Percentiles rank a stretch among this genome's conserved stretches.
phyloP scores from a whole-genome alignment of 2,888 invertebrate species.

The Cephus pygmeus region DNA sequence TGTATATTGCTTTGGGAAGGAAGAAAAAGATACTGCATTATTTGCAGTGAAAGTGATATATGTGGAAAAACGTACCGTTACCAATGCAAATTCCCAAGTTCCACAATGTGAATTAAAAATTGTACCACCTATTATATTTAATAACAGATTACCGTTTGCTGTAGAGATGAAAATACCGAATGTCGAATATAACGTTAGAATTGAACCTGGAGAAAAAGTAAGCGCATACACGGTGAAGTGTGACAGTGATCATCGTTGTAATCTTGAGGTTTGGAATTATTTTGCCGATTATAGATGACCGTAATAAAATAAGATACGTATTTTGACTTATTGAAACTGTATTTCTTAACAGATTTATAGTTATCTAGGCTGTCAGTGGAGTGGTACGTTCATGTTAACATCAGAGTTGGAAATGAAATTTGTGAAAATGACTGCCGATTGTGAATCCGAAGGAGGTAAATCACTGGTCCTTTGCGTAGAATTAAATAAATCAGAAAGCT shows the following conservation, averaged over 20 bases:
- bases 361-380: conserved; percentile 78
- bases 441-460: conserved; percentile 74
- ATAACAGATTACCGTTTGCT: conserved; percentile 82
- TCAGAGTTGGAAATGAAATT: conserved; percentile 74
- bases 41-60: conserved; percentile 75
- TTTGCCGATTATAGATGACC: not conserved
- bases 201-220: conserved; percentile 79
- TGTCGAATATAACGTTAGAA: conserved; percentile 69
- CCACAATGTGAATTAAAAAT: conserved; percentile 80
- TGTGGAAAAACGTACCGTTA: conserved; percentile 48
- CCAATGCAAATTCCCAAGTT: conserved; percentile 60
- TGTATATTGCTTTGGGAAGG: conserved; percentile 76
- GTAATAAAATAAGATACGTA: not conserved
- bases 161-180: conserved; percentile 71
- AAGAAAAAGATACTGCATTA: conserved; percentile 69
- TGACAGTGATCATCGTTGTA: conserved; percentile 69
- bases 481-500: conserved; percentile 73
- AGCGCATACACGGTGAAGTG: conserved; percentile 77
- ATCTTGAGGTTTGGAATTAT: conserved; percentile 56
- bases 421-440: conserved; percentile 75
- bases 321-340: too few relatives aligned
- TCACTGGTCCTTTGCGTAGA: conserved; percentile 77
- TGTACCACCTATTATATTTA: conserved; percentile 79
- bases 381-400: conserved; percentile 76
- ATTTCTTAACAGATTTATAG: conserved; percentile 66